Base-by-base conservation (phyloP, 2,797 vertebrate species). In the Bovichtus diacanthus region DNA sequence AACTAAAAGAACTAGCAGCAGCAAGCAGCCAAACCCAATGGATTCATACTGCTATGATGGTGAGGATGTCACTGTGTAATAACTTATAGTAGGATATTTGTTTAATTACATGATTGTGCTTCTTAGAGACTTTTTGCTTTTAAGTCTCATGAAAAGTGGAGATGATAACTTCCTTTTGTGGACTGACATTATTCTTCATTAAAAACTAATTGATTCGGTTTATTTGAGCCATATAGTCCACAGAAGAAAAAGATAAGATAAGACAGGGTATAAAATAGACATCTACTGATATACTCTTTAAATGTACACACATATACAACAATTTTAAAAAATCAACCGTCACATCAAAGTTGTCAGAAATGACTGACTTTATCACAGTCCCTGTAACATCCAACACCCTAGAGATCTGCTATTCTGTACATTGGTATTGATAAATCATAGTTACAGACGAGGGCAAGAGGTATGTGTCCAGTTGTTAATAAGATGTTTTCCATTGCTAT, bases 401-500 rank as follows among this genome's bases (percentile, higher is more conserved):
- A n/a, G n/a, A n/a, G n/a, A n/a, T n/a, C n/a, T n/a, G n/a, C n/a
- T n/a, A n/a, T n/a, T n/a, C n/a, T 8, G 2, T 36, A 41, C 7
- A 29, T 16, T 47, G 9, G 36, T n/a, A 36, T 13, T 49, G 50
- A 60, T 66, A 21, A 69, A 78, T 83, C 41, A 81, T 54, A 81
- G 65, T 39, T n/a, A 60, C 41, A 44, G 23, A 55, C 27, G 19
- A 47, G 44, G 18, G 44, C 0, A 3, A 31, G 31, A 38, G 31
- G 34, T 18, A 67, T 66, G 23, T 39, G 34, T 59, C 13, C 23
- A 65, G 29, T 47, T 38, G 44, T 79, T 71, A 69, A 72, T 59
- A 47, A 58, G 60, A 82, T 70, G 46, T 54, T 78, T 84, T 78
- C n/a, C 43, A 49, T 70, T n/a, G 25, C 13, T 72, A 29, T 47